Conservation (phyloP, 2,888 invertebrate genomes). For the Trichopria drosophilae region DNA sequence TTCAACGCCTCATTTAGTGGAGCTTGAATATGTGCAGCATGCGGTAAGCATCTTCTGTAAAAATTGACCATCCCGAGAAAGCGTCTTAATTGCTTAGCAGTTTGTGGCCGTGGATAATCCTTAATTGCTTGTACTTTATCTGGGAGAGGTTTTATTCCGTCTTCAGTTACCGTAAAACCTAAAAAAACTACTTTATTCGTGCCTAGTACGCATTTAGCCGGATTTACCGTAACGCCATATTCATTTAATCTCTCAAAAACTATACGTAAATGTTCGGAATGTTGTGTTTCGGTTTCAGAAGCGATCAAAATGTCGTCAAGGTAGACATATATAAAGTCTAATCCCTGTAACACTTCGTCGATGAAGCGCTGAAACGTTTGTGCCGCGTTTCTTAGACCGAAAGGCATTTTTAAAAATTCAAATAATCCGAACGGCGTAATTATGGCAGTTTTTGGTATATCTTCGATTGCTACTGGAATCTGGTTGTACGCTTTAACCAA, state of each 20-base stretch:
- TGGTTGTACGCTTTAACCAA: conserved; percentile 42
- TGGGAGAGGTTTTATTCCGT: conserved; percentile 45
- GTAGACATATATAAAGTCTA: conserved; percentile 30
- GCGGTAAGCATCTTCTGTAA: conserved; percentile 49
- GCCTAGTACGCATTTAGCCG: conserved; percentile 46
- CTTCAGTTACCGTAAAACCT: conserved; percentile 37
- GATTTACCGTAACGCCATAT: conserved; percentile 33
- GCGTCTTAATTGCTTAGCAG: conserved; percentile 42
- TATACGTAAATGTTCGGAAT: conserved; percentile 18
- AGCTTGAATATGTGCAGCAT: conserved; percentile 47
- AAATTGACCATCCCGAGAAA: conserved; percentile 54
- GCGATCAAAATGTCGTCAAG: conserved; percentile 33
- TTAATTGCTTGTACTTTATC: conserved; percentile 45
- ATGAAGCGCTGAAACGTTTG: conserved; percentile 38
- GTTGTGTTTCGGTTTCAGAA: conserved; percentile 28
- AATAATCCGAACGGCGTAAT: conserved; percentile 45
- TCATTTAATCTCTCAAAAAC: conserved; percentile 28
- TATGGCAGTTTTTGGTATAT: conserved; percentile 45
- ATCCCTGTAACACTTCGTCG: conserved; percentile 32
- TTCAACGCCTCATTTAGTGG: conserved; percentile 43
- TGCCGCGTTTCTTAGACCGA: conserved; percentile 44
- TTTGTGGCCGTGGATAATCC: conserved; percentile 40
- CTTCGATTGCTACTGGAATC: conserved; percentile 42
- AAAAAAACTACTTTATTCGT: conserved; percentile 38
- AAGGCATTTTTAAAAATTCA: conserved; percentile 42